Evolutionary conservation across 2,888 invertebrate genomes (phyloP).

Genomic region (Aporophyla lueneburgensis): DNA sequence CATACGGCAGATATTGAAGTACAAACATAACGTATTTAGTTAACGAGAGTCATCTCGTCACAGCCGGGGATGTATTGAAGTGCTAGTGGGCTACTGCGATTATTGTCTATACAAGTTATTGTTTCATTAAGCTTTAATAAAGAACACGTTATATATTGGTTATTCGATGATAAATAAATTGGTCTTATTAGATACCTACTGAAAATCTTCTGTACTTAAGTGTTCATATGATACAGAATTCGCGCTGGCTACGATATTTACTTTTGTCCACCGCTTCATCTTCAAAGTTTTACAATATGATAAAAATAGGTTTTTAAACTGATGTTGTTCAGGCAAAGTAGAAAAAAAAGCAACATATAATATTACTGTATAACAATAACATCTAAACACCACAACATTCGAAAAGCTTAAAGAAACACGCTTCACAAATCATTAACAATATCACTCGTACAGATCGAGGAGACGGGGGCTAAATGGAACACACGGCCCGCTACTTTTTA

Average conservation of each 20-base stretch:
- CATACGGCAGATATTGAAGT: constrained; percentile 84
- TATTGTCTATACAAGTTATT: constrained; percentile 83
- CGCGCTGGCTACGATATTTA: not conserved
- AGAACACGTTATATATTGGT: not conserved
- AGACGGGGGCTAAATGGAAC: constrained; percentile 74
- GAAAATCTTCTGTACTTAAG: too few relatives aligned
- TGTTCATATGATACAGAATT: not conserved
- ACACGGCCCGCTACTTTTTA: constrained; percentile 84
- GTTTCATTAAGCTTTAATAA: constrained; percentile 84
- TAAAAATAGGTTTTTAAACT: not conserved
- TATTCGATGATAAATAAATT: not conserved
- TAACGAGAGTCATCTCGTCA: constrained; percentile 86
- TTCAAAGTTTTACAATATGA: not conserved
- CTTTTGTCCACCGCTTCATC: not conserved
- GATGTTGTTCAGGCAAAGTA: constrained; percentile 61
- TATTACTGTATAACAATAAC: not conserved
- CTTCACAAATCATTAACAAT: constrained; percentile 71
- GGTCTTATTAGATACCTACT: not conserved
- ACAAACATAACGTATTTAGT: constrained; percentile 87
- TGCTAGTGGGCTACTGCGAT: constrained; percentile 62
- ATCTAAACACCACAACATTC: constrained; percentile 10
- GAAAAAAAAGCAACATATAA: not conserved
- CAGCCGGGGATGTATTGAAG: constrained; percentile 75
- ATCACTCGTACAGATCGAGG: constrained; percentile 65
- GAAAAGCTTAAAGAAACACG: constrained; percentile 59